Evolutionary conservation across 2,113 vertebrate species (phyloP).

Genomic region (Varanus salvator): DNA sequence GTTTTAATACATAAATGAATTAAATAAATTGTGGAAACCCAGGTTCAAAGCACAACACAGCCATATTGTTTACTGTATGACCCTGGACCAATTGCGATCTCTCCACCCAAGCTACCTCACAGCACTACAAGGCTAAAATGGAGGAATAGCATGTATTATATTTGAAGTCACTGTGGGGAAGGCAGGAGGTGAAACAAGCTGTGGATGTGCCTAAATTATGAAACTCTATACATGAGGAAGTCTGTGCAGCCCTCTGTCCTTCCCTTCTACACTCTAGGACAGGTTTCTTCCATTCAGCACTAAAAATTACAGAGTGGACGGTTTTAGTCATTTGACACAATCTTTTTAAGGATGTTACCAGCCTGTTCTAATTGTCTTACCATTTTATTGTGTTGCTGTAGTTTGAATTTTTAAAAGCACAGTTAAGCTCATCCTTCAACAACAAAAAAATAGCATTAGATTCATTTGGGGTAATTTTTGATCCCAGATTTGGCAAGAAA

Average conservation of each 20-base stretch:
- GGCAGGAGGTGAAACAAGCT: not conserved
- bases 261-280: not conserved
- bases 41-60: not conserved
- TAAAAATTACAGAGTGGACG: not conserved
- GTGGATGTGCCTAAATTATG: not conserved
- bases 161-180: not conserved
- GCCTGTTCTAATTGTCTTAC: not conserved
- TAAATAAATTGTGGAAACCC: not conserved
- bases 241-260: not conserved
- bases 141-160: not conserved
- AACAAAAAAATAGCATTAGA: too few relatives aligned
- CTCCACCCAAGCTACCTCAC: not conserved
- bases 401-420: too few relatives aligned
- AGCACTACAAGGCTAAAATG: not conserved
- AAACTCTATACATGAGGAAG: not conserved
- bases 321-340: not conserved
- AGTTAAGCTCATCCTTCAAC: too few relatives aligned
- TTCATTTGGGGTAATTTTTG: too few relatives aligned
- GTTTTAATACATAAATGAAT: too few relatives aligned
- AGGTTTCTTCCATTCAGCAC: not conserved
- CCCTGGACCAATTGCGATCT: not conserved
- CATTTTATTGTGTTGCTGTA: too few relatives aligned
- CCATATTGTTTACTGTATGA: not conserved
- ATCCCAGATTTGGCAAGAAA: too few relatives aligned
- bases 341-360: not conserved